phyloP scores from a whole-genome alignment of 2,113 vertebrate genomes.

The Xerus inauris region DNA sequence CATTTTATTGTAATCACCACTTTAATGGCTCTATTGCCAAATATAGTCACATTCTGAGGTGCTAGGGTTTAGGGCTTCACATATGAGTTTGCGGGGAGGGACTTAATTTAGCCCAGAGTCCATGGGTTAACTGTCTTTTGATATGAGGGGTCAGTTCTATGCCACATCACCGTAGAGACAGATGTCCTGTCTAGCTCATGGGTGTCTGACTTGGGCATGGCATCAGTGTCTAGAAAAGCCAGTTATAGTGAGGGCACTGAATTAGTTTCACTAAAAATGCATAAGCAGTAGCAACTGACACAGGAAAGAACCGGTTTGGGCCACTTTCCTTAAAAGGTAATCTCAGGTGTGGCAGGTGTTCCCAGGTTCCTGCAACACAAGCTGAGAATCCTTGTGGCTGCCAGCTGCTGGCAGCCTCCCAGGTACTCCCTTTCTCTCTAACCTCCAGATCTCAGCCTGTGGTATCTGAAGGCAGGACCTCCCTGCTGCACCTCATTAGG shows the following conservation, averaged over 20 bases:
- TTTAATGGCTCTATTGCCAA: background rate
- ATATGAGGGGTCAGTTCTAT: background rate
- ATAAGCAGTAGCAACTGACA: conserved; percentile 10
- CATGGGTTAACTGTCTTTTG: background rate
- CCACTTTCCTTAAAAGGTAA: conserved; percentile 61
- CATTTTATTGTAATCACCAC: background rate
- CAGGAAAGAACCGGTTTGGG: conserved; percentile 61
- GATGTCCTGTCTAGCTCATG: background rate
- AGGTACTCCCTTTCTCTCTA: background rate
- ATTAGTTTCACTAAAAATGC: conserved; percentile 47
- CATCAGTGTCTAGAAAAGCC: conserved; percentile 20
- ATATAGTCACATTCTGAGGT: background rate
- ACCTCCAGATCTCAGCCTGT: background rate
- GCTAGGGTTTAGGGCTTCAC: background rate
- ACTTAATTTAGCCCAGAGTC: background rate
- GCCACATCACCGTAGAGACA: background rate
- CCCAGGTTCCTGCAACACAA: background rate
- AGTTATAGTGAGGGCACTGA: background rate
- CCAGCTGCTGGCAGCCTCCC: background rate
- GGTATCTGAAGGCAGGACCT: background rate
- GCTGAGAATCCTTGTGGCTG: background rate
- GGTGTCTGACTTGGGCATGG: background rate
- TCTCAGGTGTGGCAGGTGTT: conserved; percentile 36
- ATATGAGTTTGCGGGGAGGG: background rate
- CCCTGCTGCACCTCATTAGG: background rate